Conservation (phyloP, 2,888 invertebrate species). For the Smittia aterrima region DNA sequence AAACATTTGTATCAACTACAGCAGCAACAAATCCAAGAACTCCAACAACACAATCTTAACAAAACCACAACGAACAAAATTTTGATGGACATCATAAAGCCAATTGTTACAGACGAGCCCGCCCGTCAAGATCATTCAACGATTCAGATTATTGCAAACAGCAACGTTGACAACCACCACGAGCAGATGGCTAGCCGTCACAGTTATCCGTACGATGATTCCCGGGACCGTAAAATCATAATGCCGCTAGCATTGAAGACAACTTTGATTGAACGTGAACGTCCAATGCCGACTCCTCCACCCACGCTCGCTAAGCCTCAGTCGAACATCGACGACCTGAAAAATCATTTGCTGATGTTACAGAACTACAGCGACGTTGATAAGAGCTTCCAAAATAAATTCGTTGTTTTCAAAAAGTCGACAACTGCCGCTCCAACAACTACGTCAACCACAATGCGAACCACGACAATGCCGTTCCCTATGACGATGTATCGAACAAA, state of each 20-base stretch:
- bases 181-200: constrained; percentile 10
- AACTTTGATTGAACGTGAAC: constrained; percentile 48
- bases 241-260: constrained; percentile 54
- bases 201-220: background rate
- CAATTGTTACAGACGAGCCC: constrained; percentile 29
- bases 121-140: constrained; percentile 15
- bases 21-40: constrained; percentile 36
- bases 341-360: constrained; percentile 53
- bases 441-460: constrained; percentile 38
- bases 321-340: constrained; percentile 53
- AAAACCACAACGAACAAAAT: constrained; percentile 38
- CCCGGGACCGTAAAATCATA: constrained; percentile 51
- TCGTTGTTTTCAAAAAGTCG: constrained; percentile 52
- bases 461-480: constrained; percentile 35
- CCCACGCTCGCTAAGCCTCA: background rate
- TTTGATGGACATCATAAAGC: constrained; percentile 38
- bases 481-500: constrained; percentile 39
- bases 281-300: constrained; percentile 20
- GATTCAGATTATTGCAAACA: constrained; percentile 36
- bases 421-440: constrained; percentile 45
- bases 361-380: constrained; percentile 54
- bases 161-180: constrained; percentile 4
- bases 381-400: constrained; percentile 53
- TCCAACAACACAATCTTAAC: constrained; percentile 32
- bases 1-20: constrained; percentile 35